These are phyloP conservation scores for Eristalis tenax DNA, from an alignment of 2,888 invertebrate species.

Conservation along the genomic window DNA sequence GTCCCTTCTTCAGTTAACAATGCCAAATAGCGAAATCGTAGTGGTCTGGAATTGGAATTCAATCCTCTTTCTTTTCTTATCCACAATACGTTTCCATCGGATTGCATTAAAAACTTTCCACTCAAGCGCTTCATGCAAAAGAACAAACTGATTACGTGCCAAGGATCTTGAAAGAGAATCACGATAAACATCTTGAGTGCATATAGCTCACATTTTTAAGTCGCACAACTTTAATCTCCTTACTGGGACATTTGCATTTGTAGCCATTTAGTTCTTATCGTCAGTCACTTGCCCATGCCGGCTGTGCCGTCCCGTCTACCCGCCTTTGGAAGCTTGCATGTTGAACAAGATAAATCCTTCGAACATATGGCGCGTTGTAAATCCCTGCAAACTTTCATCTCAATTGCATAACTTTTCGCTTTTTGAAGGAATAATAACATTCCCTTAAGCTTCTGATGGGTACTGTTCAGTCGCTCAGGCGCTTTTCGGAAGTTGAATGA, in stretches of 20 bases:
- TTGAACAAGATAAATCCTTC: slow-evolving; percentile 51
- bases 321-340: slow-evolving; percentile 13
- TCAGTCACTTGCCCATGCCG: slow-evolving; percentile 28
- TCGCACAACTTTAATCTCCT: slow-evolving; percentile 20
- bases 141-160: slow-evolving; percentile 11
- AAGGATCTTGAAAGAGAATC: not conserved
- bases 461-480: not conserved
- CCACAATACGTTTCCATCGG: not conserved
- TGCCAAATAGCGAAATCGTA: not conserved
- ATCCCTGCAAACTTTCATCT: slow-evolving; percentile 25
- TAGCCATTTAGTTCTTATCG: slow-evolving; percentile 45
- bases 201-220: slow-evolving; percentile 21
- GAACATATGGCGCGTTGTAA: slow-evolving; percentile 49
- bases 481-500: not conserved
- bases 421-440: not conserved
- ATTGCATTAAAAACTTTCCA: slow-evolving; percentile 5
- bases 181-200: slow-evolving; percentile 43
- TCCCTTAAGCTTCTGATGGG: not conserved
- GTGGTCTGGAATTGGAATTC: not conserved
- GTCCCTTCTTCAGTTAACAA: not conserved
- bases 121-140: not conserved
- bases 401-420: slow-evolving; percentile 49
- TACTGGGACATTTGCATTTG: slow-evolving; percentile 56
- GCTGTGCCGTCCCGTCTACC: not conserved
- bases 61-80: not conserved